phyloP scores from a whole-genome alignment of 2,797 vertebrate species.

The Euthynnus affinis region DNA sequence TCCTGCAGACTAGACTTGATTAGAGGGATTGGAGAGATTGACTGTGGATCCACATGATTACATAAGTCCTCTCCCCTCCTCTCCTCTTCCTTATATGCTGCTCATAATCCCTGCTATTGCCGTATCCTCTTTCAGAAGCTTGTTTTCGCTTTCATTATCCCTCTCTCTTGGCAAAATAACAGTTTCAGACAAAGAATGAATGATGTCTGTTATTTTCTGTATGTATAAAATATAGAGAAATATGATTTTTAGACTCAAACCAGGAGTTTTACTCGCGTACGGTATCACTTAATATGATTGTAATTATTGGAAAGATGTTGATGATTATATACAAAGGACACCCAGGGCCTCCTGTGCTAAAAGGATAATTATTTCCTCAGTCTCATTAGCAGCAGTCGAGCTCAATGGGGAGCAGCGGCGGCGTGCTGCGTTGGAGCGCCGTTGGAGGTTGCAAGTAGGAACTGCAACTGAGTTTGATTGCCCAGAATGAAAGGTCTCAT shows the following conservation, averaged over 20 bases:
- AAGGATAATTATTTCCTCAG: conserved; percentile 42
- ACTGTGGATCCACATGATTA: conserved; percentile 52
- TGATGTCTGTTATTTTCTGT: not conserved
- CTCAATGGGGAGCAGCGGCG: not conserved
- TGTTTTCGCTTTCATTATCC: conserved; percentile 9
- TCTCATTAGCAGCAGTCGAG: conserved; percentile 49
- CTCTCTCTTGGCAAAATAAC: not conserved
- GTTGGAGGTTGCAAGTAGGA: not conserved
- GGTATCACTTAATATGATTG: not conserved
- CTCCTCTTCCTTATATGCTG: not conserved
- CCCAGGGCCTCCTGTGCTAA: conserved; percentile 31
- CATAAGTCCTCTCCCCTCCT: conserved; percentile 33
- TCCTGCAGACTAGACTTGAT: conserved; percentile 47
- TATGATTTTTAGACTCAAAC: not conserved
- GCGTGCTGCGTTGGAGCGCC: conserved; percentile 5
- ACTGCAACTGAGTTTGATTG: conserved; percentile 9
- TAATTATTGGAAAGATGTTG: conserved; percentile 5
- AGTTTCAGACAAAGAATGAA: conserved; percentile 2
- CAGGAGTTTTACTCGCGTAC: not conserved
- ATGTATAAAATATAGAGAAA: not conserved
- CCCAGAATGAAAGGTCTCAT: conserved; percentile 10
- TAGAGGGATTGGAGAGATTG: conserved; percentile 47
- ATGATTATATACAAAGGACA: conserved; percentile 30
- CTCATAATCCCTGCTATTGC: conserved; percentile 31
- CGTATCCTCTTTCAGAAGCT: not conserved